A percentile compares a stretch with the other conserved stretches of the same genome.
Evolutionary conservation across 2,888 invertebrate species (phyloP).

Genomic region (Saturnia pavonia): DNA sequence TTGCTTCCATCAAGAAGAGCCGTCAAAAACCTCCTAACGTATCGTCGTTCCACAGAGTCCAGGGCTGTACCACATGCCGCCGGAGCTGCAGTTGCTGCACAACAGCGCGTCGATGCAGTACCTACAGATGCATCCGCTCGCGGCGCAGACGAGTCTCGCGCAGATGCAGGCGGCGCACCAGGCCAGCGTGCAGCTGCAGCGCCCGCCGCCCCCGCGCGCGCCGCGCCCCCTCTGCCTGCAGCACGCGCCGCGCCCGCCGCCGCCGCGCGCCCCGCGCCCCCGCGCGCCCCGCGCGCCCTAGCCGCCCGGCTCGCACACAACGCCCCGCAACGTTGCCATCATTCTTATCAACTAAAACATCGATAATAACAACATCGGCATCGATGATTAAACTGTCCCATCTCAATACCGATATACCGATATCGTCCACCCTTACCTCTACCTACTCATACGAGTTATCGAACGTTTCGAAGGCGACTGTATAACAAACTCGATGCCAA

Average conservation of each 20-base stretch:
- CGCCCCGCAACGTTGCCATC: neutral
- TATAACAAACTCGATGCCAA: too few species aligned
- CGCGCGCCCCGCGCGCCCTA: conserved; percentile 16
- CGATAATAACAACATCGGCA: too few species aligned
- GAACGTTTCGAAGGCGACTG: too few species aligned
- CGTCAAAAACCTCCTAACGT: too few species aligned
- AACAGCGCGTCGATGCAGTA: conserved; percentile 71
- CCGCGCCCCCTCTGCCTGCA: conserved; percentile 23
- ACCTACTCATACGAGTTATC: too few species aligned
- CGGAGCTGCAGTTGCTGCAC: conserved; percentile 72
- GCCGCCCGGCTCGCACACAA: neutral
- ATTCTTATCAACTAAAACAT: too few species aligned
- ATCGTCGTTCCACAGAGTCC: conserved; percentile 55
- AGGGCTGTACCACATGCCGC: conserved; percentile 78
- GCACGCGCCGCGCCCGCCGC: conserved; percentile 13
- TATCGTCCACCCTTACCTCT: too few species aligned
- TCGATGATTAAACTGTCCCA: too few species aligned
- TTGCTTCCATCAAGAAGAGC: too few species aligned
- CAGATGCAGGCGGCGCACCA: conserved; percentile 45
- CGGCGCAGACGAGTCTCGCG: conserved; percentile 40
- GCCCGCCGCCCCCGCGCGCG: conserved; percentile 22
- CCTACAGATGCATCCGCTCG: conserved; percentile 64
- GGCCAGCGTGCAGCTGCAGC: conserved; percentile 25
- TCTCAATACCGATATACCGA: too few species aligned
- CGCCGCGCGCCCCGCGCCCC: neutral